A percentile compares a stretch with the other conserved stretches of the same genome.
Conservation (phyloP, 2,113 vertebrate genomes). For the Rhea americana region DNA sequence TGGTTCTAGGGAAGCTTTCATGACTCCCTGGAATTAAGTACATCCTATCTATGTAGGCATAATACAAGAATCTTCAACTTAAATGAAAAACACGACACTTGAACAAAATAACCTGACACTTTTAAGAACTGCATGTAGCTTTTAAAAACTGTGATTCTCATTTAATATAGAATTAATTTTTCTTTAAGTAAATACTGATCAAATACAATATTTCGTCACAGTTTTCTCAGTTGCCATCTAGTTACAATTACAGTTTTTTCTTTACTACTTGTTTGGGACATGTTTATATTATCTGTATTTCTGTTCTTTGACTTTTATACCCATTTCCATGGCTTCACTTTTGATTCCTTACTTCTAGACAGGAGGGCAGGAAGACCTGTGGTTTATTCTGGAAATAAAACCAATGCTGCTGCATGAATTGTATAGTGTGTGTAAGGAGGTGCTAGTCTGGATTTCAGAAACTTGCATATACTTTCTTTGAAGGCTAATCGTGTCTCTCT, state of each 20-base stretch:
- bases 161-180: neutral
- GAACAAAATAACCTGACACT: slow-evolving; percentile 3
- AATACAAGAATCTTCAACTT: slow-evolving; percentile 34
- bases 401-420: neutral
- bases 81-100: neutral
- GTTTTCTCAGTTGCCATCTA: neutral
- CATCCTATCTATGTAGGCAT: slow-evolving; percentile 11
- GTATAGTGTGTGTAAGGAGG: neutral
- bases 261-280: neutral
- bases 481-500: neutral
- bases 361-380: neutral
- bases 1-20: slow-evolving; percentile 26
- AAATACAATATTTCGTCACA: neutral
- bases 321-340: slow-evolving; percentile 7
- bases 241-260: neutral
- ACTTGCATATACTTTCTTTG: neutral
- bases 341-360: neutral
- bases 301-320: neutral
- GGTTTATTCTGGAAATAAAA: slow-evolving; percentile 18
- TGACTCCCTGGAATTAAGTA: slow-evolving; percentile 31
- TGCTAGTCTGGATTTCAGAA: neutral
- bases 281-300: neutral
- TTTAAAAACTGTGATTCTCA: neutral
- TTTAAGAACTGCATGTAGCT: neutral
- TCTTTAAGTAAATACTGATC: neutral